Evolutionary conservation across 2,797 vertebrate genomes (phyloP).

Genomic region (Scomberomorus guttatus): DNA sequence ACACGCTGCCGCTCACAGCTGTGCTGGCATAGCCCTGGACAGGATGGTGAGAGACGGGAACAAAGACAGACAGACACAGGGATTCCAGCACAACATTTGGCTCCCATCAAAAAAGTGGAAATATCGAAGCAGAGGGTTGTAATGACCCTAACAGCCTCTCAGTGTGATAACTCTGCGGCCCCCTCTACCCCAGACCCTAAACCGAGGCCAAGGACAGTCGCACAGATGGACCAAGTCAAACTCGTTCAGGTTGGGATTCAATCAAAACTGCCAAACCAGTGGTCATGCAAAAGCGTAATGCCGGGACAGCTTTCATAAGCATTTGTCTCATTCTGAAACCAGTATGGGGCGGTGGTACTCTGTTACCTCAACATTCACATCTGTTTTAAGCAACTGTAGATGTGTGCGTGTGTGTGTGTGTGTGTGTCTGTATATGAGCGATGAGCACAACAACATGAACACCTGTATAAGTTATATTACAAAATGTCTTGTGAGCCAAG

Average conservation of each 20-base stretch:
- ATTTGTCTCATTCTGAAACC: slow-evolving; percentile 74
- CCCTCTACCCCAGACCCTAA: slow-evolving; percentile 59
- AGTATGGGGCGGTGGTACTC: slow-evolving; percentile 56
- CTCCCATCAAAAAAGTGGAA: slow-evolving; percentile 81
- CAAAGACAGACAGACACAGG: slow-evolving; percentile 82
- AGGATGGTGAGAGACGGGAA: slow-evolving; percentile 83
- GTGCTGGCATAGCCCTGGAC: slow-evolving; percentile 82
- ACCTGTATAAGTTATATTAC: slow-evolving; percentile 11
- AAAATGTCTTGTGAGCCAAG: not conserved
- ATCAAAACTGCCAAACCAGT: slow-evolving; percentile 74
- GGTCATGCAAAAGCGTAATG: slow-evolving; percentile 72
- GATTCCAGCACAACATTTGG: slow-evolving; percentile 84
- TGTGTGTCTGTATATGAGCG: slow-evolving; percentile 21
- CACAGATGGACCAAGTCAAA: slow-evolving; percentile 82
- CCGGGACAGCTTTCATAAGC: slow-evolving; percentile 75
- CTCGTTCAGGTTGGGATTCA: slow-evolving; percentile 77
- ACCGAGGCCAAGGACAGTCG: slow-evolving; percentile 81
- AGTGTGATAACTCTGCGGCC: slow-evolving; percentile 74
- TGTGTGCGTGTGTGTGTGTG: slow-evolving; percentile 32
- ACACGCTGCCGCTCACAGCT: slow-evolving; percentile 87
- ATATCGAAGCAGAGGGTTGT: slow-evolving; percentile 79
- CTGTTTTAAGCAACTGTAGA: slow-evolving; percentile 57
- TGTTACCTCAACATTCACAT: slow-evolving; percentile 71
- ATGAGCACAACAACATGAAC: slow-evolving; percentile 27
- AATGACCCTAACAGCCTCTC: slow-evolving; percentile 84